Percentiles rank a stretch among this genome's conserved stretches.
Conservation (phyloP, 1,140 invertebrate genomes). For the Tenebrio molitor region DNA sequence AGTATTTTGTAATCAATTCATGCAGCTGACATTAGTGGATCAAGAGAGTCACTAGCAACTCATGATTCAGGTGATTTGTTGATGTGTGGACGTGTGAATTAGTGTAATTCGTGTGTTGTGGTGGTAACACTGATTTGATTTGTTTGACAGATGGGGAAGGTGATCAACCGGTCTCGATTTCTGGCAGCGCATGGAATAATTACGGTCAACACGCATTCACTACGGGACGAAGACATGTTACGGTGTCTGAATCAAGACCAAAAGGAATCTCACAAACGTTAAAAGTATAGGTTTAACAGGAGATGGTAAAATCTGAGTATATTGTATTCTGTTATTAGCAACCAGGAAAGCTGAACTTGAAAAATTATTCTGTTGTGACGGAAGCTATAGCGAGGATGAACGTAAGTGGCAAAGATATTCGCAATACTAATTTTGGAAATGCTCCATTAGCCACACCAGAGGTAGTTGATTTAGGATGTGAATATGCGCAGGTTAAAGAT, state of each 20-base stretch:
- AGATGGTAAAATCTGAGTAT: slow-evolving; percentile 37
- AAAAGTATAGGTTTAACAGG: slow-evolving; percentile 71
- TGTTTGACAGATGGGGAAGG: slow-evolving; percentile 67
- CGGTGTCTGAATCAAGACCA: slow-evolving; percentile 76
- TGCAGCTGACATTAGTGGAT: slow-evolving; percentile 83
- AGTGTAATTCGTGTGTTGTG: background rate
- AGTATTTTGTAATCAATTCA: slow-evolving; percentile 47
- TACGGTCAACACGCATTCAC: slow-evolving; percentile 86
- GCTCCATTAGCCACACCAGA: slow-evolving; percentile 87
- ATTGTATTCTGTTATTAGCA: slow-evolving; percentile 72
- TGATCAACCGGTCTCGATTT: slow-evolving; percentile 64
- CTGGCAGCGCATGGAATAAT: slow-evolving; percentile 71
- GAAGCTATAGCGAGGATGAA: slow-evolving; percentile 87
- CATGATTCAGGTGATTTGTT: slow-evolving; percentile 79
- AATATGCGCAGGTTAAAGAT: slow-evolving; percentile 78
- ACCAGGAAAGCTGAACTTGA: slow-evolving; percentile 91
- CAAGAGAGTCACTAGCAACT: slow-evolving; percentile 81
- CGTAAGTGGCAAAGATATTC: slow-evolving; percentile 72
- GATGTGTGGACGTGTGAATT: slow-evolving; percentile 3
- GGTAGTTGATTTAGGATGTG: slow-evolving; percentile 80
- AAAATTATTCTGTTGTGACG: slow-evolving; percentile 89
- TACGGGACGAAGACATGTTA: slow-evolving; percentile 79
- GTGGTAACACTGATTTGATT: slow-evolving; percentile 55
- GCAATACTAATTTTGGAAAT: slow-evolving; percentile 71
- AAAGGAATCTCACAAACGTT: slow-evolving; percentile 85